Evolutionary conservation across 2,888 invertebrate genomes (phyloP), one percentile per base, ranked within the genome.

Genomic region (Oscheius sp.): DNA sequence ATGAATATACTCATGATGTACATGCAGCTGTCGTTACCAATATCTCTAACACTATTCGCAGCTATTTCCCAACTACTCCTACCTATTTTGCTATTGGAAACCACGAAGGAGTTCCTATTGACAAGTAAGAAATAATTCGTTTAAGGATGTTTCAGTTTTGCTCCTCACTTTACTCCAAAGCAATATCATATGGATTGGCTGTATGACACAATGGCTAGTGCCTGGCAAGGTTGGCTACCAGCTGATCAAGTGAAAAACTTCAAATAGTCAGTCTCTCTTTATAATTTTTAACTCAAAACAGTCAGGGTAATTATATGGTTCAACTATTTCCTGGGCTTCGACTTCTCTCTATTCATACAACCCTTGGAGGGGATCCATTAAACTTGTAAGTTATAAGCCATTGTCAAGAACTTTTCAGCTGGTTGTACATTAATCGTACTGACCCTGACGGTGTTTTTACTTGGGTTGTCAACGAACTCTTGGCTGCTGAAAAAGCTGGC

Each of bases 71-170:
- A 3, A 70, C 59, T 0, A 91, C 93, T 36, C 94, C 94, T 1
- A 93, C 96, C 74, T 95, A 94, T 86, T 94, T 36, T 36, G 93
- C 95, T 0, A 89, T 96, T 6, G 97, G 96, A 2, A 97, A 97
- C 87, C 96, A 97, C 84, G 96, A 97, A 88, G 92, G 94, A 74
- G 93, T 94, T 4, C 96, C 96, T 8, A 94, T 95, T 0, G 95
- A 96, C 86, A 93, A 93, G 50, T 50, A 50, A 1, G 2, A 14
- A n/a, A n/a, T 26, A 8, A 28, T 26, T 50, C 3, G 9, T 41
- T 6, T 50, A 2, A 26, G n/a, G 26, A 63, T 17, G 2, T 2
- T 71, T 24, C 47, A 79, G 79, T 68, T 89, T 87, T 73, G 88
- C 89, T 1, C 88, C 87, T 12, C 86, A 86, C n/a, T 86, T 82